These are phyloP conservation scores for Drosophila algonquin DNA, from an alignment of 2,888 invertebrate species.

Conservation along the genomic window DNA sequence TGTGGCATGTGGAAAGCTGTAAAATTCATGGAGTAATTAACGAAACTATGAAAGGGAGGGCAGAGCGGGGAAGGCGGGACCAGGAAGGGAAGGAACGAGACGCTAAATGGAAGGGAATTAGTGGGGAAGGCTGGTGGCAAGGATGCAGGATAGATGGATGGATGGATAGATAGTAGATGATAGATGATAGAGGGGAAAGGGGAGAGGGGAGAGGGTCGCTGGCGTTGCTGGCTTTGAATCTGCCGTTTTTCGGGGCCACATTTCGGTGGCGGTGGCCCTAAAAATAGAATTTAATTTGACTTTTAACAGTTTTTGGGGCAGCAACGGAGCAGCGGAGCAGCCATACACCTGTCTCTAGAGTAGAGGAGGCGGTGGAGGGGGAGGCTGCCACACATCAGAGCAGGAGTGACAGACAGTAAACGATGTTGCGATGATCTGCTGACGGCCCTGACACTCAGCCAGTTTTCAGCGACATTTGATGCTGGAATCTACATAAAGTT, in stretches of 20 bases:
- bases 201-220: conserved; percentile 17
- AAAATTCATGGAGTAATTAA: conserved; percentile 76
- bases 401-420: background rate
- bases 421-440: background rate
- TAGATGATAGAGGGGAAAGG: background rate
- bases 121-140: background rate
- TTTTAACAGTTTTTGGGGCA: conserved; percentile 48
- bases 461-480: background rate
- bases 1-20: conserved; percentile 62
- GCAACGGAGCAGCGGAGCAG: conserved; percentile 18
- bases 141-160: background rate
- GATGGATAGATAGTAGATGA: background rate
- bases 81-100: background rate
- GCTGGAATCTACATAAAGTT: background rate
- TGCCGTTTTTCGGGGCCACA: conserved; percentile 18
- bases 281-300: conserved; percentile 76
- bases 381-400: no score
- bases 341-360: conserved; percentile 34
- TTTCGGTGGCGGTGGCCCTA: conserved; percentile 53
- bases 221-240: conserved; percentile 18
- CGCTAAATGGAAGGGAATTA: background rate
- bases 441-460: no score
- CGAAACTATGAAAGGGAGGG: conserved; percentile 35
- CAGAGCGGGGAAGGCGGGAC: background rate
- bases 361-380: conserved; percentile 1